These are phyloP conservation scores for Capitella teleta DNA, from an alignment of 1,140 invertebrate genomes.

Conservation along the genomic window DNA sequence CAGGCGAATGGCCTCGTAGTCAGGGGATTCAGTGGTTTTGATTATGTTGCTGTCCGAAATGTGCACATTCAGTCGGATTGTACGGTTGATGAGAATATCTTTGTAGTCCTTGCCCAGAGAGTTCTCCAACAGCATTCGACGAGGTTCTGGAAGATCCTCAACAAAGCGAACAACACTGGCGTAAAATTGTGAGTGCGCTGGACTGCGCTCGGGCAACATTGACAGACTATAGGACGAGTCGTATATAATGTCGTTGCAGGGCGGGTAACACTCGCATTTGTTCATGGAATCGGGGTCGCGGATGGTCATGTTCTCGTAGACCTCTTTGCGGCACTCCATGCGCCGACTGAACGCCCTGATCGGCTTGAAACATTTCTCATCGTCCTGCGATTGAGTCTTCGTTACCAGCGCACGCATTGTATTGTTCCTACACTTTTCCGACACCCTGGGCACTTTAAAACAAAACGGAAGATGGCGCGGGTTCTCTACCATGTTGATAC, in stretches of 20 bases:
- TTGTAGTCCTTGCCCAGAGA: not conserved
- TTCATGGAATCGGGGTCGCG: slow-evolving; percentile 11
- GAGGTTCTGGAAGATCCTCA: not conserved
- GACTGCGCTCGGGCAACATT: slow-evolving; percentile 8
- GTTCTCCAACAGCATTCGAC: not conserved
- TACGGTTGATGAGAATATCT: slow-evolving; percentile 6
- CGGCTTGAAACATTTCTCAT: not conserved
- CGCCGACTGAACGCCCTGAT: not conserved
- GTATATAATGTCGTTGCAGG: slow-evolving; percentile 13
- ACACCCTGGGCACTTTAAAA: slow-evolving; percentile 5
- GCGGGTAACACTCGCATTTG: slow-evolving; percentile 9
- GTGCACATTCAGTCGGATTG: slow-evolving; percentile 11
- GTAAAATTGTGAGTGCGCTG: slow-evolving; percentile 12
- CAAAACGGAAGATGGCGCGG: slow-evolving; percentile 2
- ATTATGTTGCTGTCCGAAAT: slow-evolving; percentile 15
- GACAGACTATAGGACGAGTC: slow-evolving; percentile 13
- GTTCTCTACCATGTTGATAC: slow-evolving; percentile 4
- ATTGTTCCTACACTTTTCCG: not conserved
- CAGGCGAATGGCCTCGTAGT: slow-evolving; percentile 10
- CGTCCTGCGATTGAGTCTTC: not conserved
- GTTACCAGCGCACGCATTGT: not conserved
- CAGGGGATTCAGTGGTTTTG: slow-evolving; percentile 14
- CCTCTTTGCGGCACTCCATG: slow-evolving; percentile 9
- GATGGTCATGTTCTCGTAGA: slow-evolving; percentile 13
- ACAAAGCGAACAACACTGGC: slow-evolving; percentile 3